Base-by-base conservation (phyloP, 2,113 vertebrate genomes). In the Takifugu flavidus region DNA sequence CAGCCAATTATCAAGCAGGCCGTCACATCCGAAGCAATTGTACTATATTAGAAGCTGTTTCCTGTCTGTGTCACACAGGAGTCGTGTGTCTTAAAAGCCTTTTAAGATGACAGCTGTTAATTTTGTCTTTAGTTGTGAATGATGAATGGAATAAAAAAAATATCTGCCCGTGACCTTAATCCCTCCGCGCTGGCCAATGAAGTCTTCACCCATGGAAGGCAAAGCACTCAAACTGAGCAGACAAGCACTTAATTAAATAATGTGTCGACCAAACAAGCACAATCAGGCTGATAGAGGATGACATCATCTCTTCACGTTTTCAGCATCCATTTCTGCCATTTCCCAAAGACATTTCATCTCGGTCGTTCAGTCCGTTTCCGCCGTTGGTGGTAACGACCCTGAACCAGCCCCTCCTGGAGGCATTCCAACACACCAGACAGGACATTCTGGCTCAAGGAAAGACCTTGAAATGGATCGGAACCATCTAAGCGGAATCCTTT, bases 241-340 rank as follows among this genome's bases (percentile, higher is more conserved):
- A 71, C 27, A 14, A 45, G 56, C 61, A 56, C 59, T 47, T 70
- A 59, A 70, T 79, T 14, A 78, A 80, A 82, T 63, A 81, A 78
- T 52, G 25, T 12, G 12, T 47, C 6, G 49, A 56, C 26, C 15
- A 49, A 74, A 73, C n/a, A 39, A 53, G 59, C 1, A 53, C 53
- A 72, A 65, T 83, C 63, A 61, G 1, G 7, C 60, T 66, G 70
- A 73, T 52, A 62, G 62, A 74, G 59, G 49, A 62, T 83, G 56
- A 75, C 70, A 61, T 82, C 78, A 86, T 75, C 74, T 43, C 55
- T 20, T 27, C 49, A 50, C 63, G 53, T 29, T 29, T 5, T 64
- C 74, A 14, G 59, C 69, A 67, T 80, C 69, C 29, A 29, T 29
- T 29, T 29, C 29, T 68, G 10, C 65, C 3, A 12, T 62, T 49